Base-by-base conservation (phyloP, 2,888 invertebrate genomes). In the Synanthedon tipuliformis region DNA sequence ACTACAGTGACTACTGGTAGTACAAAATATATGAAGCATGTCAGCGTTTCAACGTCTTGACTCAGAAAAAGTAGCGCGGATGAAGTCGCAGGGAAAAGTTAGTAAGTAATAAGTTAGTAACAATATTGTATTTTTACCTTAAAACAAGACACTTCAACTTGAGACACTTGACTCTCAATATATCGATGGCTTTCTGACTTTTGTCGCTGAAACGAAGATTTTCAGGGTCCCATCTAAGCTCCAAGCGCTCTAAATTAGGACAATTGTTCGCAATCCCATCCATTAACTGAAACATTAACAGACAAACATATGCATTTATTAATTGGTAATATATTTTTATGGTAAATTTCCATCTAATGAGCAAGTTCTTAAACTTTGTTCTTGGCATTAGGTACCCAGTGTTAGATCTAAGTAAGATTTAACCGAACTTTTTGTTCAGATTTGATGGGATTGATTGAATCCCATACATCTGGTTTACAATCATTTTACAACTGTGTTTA, bases 181-280 rank as follows among this genome's bases (percentile, higher is more conserved):
- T 94, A 79, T 99, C 99, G 62, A 99, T 98, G 49, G 99, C 99
- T 79, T 99, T 99, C 81, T 98, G 98, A 72, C 98, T 98, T 84
- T 99, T 99, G 81, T 99, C 99, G 45, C 98, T 99, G 85, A 98
- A 99, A 52, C 99, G 90, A 41, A 99, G 89, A 71, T 99, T 99
- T 68, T 98, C 98, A 0, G 99, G 98, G 81, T 99, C 99, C 99
- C 99, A 99, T 62, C 90, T 92, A 27, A 99, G 88, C 77, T 99
- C 99, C 53, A 99, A 81, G 1, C 99, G 90, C 77, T 98, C 96
- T 66, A 99, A 78, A 64, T 92, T 91, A 0, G 92, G 92, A 69
- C 98, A 98, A 78, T 94, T 95, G 69, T 95, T 95, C 0, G 99
- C 97, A 59, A 99, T 97, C 51, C 95, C 95, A 73, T 99, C 99